Evolutionary conservation across 1,140 invertebrate genomes (phyloP).

Genomic region (Homarus americanus): DNA sequence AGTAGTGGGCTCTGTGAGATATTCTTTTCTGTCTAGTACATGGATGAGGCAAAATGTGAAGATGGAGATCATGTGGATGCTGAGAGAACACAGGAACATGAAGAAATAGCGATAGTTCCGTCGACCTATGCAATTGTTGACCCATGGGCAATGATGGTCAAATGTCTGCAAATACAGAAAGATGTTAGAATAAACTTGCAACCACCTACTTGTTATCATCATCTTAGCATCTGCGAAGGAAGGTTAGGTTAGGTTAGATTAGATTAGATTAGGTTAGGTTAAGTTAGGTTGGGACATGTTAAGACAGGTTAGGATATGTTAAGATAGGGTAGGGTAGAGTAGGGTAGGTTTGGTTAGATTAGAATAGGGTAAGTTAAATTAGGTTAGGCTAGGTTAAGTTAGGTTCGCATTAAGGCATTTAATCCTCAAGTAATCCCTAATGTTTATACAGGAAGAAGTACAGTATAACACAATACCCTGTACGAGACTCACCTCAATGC

Average conservation of each 20-base stretch:
- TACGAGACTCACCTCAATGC: conserved; percentile 95
- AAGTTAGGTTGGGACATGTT: too few relatives aligned
- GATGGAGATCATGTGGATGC: conserved; percentile 98
- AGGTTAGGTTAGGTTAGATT: too few relatives aligned
- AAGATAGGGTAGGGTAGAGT: too few relatives aligned
- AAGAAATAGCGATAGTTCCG: conserved; percentile 99
- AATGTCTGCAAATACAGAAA: conserved; percentile 90
- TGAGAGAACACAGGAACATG: conserved; percentile 97
- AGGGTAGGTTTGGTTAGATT: too few relatives aligned
- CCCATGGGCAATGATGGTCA: conserved; percentile 99
- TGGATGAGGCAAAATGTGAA: conserved; percentile 95
- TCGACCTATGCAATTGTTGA: conserved; percentile 99
- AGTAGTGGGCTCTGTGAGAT: conserved; percentile 86
- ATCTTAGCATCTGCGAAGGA: neutral
- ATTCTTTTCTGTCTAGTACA: conserved; percentile 88
- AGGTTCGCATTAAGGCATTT: too few relatives aligned
- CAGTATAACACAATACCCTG: too few relatives aligned
- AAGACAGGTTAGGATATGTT: too few relatives aligned
- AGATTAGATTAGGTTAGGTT: too few relatives aligned
- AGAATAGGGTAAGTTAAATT: too few relatives aligned
- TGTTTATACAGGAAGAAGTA: too few relatives aligned
- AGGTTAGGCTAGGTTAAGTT: too few relatives aligned
- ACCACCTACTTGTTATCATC: neutral
- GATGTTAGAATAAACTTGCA: neutral
- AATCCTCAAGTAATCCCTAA: too few relatives aligned